These are phyloP conservation scores for Ormyrus pomaceus DNA, from an alignment of 2,888 invertebrate species.

Conservation along the genomic window DNA sequence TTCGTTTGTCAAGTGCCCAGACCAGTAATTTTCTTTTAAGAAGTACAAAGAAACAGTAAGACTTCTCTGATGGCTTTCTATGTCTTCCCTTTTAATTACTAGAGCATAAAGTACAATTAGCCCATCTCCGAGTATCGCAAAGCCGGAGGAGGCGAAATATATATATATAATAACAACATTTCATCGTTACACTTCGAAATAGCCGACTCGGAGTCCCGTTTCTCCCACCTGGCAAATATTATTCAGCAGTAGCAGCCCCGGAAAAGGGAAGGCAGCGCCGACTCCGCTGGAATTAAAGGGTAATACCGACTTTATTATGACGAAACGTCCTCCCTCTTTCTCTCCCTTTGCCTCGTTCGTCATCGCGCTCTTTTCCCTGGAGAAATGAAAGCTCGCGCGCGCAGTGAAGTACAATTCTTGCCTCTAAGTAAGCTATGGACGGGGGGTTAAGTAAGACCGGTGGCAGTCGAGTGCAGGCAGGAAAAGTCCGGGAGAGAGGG, in stretches of 20 bases:
- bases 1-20: too few species aligned
- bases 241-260: constrained; percentile 22
- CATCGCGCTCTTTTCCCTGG: neutral
- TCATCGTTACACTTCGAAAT: constrained; percentile 15
- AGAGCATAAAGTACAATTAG: constrained; percentile 37
- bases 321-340: constrained; percentile 1
- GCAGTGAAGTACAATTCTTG: constrained; percentile 63
- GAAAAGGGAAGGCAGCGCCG: neutral
- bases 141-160: neutral
- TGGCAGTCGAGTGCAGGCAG: constrained; percentile 5
- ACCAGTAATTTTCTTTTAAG: neutral
- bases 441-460: constrained; percentile 41
- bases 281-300: constrained; percentile 32
- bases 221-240: constrained; percentile 24
- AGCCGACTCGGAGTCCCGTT: neutral
- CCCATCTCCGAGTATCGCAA: neutral
- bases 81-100: constrained; percentile 20
- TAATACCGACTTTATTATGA: constrained; percentile 48
- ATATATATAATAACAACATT: constrained; percentile 17
- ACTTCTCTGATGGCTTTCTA: neutral
- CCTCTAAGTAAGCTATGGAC: constrained; percentile 64
- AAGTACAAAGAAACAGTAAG: too few species aligned
- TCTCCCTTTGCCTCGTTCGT: neutral
- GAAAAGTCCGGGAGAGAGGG: constrained; percentile 41
- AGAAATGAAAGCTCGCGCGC: constrained; percentile 1